Evolutionary conservation across 2,888 invertebrate genomes (phyloP).

Genomic region (Ptychoptera contaminata): DNA sequence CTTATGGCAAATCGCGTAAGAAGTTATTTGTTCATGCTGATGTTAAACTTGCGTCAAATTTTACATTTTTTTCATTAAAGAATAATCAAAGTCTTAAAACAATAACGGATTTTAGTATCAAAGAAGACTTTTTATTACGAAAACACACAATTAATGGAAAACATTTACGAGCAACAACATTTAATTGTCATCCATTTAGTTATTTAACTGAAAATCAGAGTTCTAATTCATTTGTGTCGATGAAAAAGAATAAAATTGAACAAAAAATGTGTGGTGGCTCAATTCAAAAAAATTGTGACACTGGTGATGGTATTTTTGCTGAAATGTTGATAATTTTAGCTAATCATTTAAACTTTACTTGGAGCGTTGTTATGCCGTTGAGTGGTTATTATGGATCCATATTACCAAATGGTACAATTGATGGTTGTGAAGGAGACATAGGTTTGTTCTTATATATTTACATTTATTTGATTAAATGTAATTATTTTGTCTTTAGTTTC

Average conservation of each 20-base stretch:
- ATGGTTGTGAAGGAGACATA: constrained; percentile 2
- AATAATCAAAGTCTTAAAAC: too few species aligned
- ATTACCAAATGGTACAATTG: not conserved
- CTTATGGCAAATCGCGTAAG: too few species aligned
- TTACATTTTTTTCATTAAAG: too few species aligned
- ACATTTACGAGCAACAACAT: not conserved
- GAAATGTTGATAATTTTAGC: not conserved
- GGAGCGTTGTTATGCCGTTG: not conserved
- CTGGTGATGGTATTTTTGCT: not conserved
- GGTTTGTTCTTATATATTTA: not conserved
- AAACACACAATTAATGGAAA: not conserved
- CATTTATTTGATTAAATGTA: not conserved
- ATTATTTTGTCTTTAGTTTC: not conserved
- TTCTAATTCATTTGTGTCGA: too few species aligned
- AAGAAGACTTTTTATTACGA: too few species aligned
- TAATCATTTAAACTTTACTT: constrained; percentile 3
- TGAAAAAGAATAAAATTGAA: too few species aligned
- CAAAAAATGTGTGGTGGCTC: too few species aligned
- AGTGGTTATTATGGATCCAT: not conserved
- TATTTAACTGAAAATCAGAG: not conserved
- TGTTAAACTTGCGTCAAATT: too few species aligned
- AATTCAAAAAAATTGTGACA: too few species aligned
- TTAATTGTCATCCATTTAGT: constrained; percentile 2
- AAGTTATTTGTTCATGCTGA: too few species aligned
- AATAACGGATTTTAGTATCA: too few species aligned